Conservation (phyloP, 2,113 vertebrate genomes). For the Helogale parvula region DNA sequence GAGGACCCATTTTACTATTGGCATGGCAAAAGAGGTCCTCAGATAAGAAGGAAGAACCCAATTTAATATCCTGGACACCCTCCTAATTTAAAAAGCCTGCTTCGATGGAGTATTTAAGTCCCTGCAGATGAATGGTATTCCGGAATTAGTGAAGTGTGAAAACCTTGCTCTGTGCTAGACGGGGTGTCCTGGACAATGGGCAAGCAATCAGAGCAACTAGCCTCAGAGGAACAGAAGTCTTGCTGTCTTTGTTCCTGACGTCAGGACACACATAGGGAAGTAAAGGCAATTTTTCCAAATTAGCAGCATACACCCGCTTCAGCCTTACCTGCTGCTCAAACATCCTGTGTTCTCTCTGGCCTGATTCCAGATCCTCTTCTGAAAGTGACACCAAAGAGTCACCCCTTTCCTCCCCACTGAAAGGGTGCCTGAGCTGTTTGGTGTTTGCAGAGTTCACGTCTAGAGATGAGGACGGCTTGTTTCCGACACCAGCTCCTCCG, state of each 20-base stretch:
- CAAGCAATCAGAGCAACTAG: neutral
- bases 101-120: neutral
- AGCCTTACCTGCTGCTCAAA: slow-evolving; percentile 87
- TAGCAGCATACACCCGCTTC: neutral
- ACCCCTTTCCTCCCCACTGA: slow-evolving; percentile 86
- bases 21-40: neutral
- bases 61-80: neutral
- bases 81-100: neutral
- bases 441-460: slow-evolving; percentile 78
- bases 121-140: neutral
- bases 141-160: neutral
- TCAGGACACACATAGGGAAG: neutral
- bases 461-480: slow-evolving; percentile 82
- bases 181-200: neutral
- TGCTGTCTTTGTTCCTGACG: neutral
- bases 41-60: neutral
- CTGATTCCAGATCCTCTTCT: slow-evolving; percentile 91
- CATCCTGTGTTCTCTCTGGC: slow-evolving; percentile 86
- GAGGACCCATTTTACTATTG: neutral
- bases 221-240: neutral
- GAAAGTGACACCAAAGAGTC: slow-evolving; percentile 93
- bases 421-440: slow-evolving; percentile 81
- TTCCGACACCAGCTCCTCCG: slow-evolving; percentile 84
- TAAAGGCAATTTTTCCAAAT: neutral
- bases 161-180: neutral